phyloP scores from a whole-genome alignment of 2,888 invertebrate species.

The Macrophya annulata region DNA sequence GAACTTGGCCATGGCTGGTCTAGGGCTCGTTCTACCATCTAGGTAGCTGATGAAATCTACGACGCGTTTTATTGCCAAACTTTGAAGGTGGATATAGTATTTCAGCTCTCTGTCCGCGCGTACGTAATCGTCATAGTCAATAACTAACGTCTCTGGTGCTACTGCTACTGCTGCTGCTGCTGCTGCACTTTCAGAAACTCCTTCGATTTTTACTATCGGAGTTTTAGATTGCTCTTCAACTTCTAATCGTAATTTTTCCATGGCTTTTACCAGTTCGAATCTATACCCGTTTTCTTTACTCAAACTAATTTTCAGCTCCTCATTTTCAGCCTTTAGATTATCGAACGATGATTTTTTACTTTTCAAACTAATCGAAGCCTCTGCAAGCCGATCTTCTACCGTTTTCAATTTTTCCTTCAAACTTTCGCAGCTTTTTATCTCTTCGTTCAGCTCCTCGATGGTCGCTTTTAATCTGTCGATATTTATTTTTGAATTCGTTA shows the following conservation, averaged over 20 bases:
- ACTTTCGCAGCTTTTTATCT: constrained; percentile 39
- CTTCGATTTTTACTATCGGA: not conserved
- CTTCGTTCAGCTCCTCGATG: constrained; percentile 57
- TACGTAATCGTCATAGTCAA: constrained; percentile 38
- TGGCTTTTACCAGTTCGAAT: not conserved
- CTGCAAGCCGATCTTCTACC: constrained; percentile 20
- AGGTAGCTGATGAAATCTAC: constrained; percentile 47
- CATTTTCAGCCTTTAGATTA: not conserved
- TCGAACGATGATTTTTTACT: constrained; percentile 19
- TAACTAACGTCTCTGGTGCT: not conserved
- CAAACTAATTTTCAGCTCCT: constrained; percentile 1
- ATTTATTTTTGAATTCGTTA: constrained; percentile 55
- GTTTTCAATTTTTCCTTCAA: constrained; percentile 44
- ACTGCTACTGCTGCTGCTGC: not conserved
- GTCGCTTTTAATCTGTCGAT: constrained; percentile 48
- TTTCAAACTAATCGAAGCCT: constrained; percentile 34
- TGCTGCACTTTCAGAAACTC: not conserved
- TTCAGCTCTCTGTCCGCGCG: constrained; percentile 43
- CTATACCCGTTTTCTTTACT: not conserved
- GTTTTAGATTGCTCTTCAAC: constrained; percentile 3
- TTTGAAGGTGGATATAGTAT: constrained; percentile 41
- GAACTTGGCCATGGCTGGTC: constrained; percentile 29
- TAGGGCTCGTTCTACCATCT: not conserved
- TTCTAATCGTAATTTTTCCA: not conserved
- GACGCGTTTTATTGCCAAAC: constrained; percentile 42